Conservation (phyloP, 2,888 invertebrate species). For the Atrina japonica region DNA sequence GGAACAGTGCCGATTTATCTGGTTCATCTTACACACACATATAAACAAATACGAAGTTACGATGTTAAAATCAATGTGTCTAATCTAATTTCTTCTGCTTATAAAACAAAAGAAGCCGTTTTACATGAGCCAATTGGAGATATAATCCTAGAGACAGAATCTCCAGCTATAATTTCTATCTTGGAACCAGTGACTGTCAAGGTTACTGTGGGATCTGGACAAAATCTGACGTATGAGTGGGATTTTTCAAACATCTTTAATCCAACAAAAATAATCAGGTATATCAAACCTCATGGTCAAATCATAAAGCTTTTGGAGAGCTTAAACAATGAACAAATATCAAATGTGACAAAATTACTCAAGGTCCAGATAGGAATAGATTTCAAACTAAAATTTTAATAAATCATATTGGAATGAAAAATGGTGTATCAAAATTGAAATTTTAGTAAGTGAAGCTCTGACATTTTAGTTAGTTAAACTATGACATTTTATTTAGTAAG, state of each 20-base stretch:
- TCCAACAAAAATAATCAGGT: neutral
- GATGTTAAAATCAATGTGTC: slow-evolving; percentile 64
- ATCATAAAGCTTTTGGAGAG: no score
- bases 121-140: slow-evolving; percentile 63
- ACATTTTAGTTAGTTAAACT: no score
- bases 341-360: no score
- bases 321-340: no score
- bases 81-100: slow-evolving; percentile 59
- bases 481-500: no score
- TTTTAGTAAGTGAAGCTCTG: no score
- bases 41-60: slow-evolving; percentile 57
- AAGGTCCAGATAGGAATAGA: no score
- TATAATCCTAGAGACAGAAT: slow-evolving; percentile 54
- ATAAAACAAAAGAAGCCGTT: slow-evolving; percentile 40
- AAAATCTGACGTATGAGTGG: slow-evolving; percentile 71
- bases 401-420: no score
- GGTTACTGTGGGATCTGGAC: slow-evolving; percentile 66
- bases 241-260: slow-evolving; percentile 57
- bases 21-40: slow-evolving; percentile 51
- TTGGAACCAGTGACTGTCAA: slow-evolving; percentile 57
- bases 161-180: slow-evolving; percentile 51
- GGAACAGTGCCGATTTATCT: slow-evolving; percentile 39
- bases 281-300: neutral
- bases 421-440: no score
- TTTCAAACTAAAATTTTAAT: no score